Percentiles rank a stretch among this genome's conserved stretches.
phyloP scores from a whole-genome alignment of 1,140 invertebrate species.

The Neodiprion pinetum region DNA sequence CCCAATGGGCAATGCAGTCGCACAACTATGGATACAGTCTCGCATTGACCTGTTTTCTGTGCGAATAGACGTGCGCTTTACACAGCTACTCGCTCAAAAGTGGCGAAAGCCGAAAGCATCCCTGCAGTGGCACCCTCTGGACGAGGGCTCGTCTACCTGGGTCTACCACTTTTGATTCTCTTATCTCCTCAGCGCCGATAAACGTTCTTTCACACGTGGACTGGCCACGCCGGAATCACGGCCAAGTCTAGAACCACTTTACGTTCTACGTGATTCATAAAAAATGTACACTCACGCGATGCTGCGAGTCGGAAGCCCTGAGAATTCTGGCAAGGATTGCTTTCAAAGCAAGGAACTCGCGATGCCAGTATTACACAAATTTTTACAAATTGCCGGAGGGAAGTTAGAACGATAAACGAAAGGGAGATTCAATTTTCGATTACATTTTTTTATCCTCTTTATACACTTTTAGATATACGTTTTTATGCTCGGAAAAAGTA shows the following conservation, averaged over 20 bases:
- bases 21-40: constrained; percentile 21
- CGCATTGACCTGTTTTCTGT: background rate
- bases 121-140: background rate
- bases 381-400: too few relatives aligned
- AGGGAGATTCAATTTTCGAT: too few relatives aligned
- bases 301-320: too few relatives aligned
- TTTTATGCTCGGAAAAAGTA: too few relatives aligned
- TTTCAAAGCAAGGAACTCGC: too few relatives aligned
- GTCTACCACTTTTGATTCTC: constrained; percentile 23
- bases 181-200: constrained; percentile 21
- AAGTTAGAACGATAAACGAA: too few relatives aligned
- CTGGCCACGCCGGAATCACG: constrained; percentile 50
- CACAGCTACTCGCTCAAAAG: background rate
- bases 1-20: constrained; percentile 59
- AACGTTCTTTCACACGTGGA: constrained; percentile 26
- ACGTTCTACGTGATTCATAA: constrained; percentile 50
- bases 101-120: background rate
- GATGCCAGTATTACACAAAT: too few relatives aligned
- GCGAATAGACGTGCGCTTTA: background rate
- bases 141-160: background rate
- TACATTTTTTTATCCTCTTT: too few relatives aligned
- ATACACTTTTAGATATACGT: too few relatives aligned
- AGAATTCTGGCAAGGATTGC: too few relatives aligned
- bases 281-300: constrained; percentile 42
- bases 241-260: constrained; percentile 39